Evolutionary conservation across 2,797 vertebrate species (phyloP), one percentile per base, ranked within the genome.

Genomic region (Takifugu rubripes): DNA sequence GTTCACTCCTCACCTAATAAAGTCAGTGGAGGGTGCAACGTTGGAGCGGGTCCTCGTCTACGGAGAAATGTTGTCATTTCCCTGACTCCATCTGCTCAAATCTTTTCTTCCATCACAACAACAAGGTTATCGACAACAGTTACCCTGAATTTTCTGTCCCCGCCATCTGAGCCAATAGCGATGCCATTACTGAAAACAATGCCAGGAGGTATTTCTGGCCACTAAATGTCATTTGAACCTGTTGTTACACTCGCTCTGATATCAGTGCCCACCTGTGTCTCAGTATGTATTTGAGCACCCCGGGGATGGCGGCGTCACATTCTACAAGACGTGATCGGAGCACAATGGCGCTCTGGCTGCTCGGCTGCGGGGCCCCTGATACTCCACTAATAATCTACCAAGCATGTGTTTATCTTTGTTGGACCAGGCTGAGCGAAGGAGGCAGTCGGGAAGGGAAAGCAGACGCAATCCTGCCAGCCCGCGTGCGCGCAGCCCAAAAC

Each of bases 401-500:
- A 87, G 84, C 88, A 85, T 90, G 88, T 90, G 86, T 89, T 91
- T 88, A 89, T 89, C 88, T 87, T 81, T 87, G 86, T 84, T 88
- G 86, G 87, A 89, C 83, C 88, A 89, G 84, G 86, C 86, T 88
- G 83, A 83, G 73, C 84, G 79, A 80, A 84, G 84, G 84, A 84
- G 87, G 78, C 74, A 61, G 74, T 58, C 59, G 61, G 77, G 69
- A 84, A 71, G 62, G 65, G 72, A 70, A 78, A 64, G 75, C 61
- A 77, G 74, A 78, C 74, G 68, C 81, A 77, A 74, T 73, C 78
- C 77, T 87, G 83, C 84, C 88, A 89, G 83, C 77, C 83, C 54
- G 73, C 73, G 66, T 79, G 84, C 78, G 66, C 83, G 86, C 75
- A 84, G 79, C 66, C 64, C 56, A 47, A 72, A 85, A 79, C 88